A percentile compares a stretch with the other conserved stretches of the same genome.
Evolutionary conservation across 2,797 vertebrate genomes (phyloP).

Genomic region (Pipistrellus kuhlii): DNA sequence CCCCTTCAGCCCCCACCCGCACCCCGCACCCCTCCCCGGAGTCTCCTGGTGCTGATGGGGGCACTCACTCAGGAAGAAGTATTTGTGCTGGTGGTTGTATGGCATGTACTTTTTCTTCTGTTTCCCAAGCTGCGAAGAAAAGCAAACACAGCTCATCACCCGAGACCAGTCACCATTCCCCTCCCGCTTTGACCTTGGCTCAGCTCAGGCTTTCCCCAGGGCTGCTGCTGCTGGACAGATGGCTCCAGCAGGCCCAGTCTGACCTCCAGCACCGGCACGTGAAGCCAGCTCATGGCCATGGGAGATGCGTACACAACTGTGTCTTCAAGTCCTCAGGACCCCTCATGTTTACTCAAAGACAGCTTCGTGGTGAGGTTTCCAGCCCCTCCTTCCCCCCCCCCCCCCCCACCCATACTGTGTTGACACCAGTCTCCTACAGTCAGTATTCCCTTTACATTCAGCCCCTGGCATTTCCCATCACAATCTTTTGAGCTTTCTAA

Average conservation of each 20-base stretch:
- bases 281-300: not conserved
- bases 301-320: rapidly evolving
- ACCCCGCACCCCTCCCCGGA: too few relatives aligned
- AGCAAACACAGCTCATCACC: not conserved
- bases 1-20: not conserved
- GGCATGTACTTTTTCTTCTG: slow-evolving; percentile 92
- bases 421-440: not conserved
- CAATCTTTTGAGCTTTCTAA: not conserved
- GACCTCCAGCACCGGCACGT: not conserved
- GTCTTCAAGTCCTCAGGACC: not conserved
- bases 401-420: not conserved
- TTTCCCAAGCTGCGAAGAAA: slow-evolving; percentile 87
- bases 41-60: not conserved
- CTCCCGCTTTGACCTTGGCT: not conserved
- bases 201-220: not conserved
- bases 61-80: slow-evolving; percentile 92
- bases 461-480: not conserved
- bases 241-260: not conserved
- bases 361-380: not conserved
- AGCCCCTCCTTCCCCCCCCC: not conserved
- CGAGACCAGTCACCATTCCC: not conserved
- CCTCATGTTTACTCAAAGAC: not conserved
- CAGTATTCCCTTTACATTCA: not conserved
- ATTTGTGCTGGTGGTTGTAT: slow-evolving; percentile 92
- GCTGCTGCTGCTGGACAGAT: not conserved